Base-by-base conservation (phyloP, 2,797 vertebrate genomes). In the Halcyon leucocephala region DNA sequence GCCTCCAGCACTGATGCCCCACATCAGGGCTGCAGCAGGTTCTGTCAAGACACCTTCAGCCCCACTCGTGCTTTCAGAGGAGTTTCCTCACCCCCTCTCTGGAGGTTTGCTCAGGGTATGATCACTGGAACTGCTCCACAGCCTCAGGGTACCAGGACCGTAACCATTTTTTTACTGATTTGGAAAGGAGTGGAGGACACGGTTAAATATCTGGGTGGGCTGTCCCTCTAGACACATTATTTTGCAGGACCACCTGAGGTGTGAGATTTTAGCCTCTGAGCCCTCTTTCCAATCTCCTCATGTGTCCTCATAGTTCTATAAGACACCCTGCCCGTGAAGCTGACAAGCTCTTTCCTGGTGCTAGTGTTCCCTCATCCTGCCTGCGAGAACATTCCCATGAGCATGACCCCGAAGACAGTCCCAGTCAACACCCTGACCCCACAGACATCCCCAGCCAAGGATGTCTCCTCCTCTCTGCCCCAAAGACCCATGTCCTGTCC, bases 1-100 rank as follows among this genome's bases (percentile, higher is more conserved):
- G 37, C 35, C 58, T 85, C 54, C n/a, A 55, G 77, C 31, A 58
- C 33, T 7, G 19, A 26, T 19, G 44, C 7, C 9, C 12, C 57
- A 57, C 5, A 3, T 10, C 31, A n/a, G 31, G 48, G 49, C 46
- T 83, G n/a, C 29, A 46, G 74, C 20, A 71, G 15, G 9, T 41
- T 54, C 74, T 76, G 60, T 28, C 3, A 4, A 74, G 18, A 33
- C 33, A 37, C 24, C 31, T 49, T 39, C 20, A 55, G 46, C 35
- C 9, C 55, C 4, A 1, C 22, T 70, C 6, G 0, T 33, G 44
- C 4, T 17, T 22, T n/a, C 1, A 3, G 37, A 85, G 20, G 54
- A 77, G 13, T 31, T 92, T 86, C 5, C 28, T 54, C 72, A 15
- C 3, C 8, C 8, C 2, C 1, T 35, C 49, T 84, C 62, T 22